Percentiles rank a stretch among this genome's conserved stretches.
These are phyloP conservation scores for Epiblema foenella DNA, from an alignment of 2,888 invertebrate species.

Conservation along the genomic window DNA sequence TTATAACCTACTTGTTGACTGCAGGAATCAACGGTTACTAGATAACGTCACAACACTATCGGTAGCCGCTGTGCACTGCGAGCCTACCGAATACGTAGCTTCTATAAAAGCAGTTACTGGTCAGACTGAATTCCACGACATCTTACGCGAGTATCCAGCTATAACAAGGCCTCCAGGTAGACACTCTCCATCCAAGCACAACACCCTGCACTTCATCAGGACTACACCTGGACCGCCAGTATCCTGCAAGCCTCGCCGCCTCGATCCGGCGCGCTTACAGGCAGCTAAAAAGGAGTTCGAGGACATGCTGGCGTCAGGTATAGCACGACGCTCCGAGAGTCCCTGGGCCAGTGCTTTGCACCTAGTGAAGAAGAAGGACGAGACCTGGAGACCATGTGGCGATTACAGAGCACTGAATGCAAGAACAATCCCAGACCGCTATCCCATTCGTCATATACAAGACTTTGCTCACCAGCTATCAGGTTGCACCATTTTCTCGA, in stretches of 20 bases:
- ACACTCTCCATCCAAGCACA: constrained; percentile 4
- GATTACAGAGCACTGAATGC: constrained; percentile 2
- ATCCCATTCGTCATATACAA: no score
- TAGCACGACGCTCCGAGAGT: background rate
- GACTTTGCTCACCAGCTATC: background rate
- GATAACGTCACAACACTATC: no score
- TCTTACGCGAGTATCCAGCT: background rate
- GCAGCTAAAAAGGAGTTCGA: no score
- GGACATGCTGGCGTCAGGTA: constrained; percentile 1
- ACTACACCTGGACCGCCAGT: constrained; percentile 3
- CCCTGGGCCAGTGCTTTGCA: background rate
- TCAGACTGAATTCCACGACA: no score
- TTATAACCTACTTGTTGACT: no score
- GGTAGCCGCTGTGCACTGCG: no score
- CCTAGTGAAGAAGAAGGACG: constrained; percentile 4
- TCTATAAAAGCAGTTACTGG: no score
- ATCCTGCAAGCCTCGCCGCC: constrained; percentile 8
- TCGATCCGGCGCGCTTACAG: background rate
- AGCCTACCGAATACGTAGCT: no score
- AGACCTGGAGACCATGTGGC: constrained; percentile 4
- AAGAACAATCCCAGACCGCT: background rate
- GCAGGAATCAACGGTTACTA: no score
- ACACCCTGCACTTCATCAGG: background rate
- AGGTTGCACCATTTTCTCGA: background rate
- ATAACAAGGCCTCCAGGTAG: background rate